Evolutionary conservation across 2,113 vertebrate species (phyloP), one percentile per base, ranked within the genome.

Genomic region (Saimiri boliviensis): DNA sequence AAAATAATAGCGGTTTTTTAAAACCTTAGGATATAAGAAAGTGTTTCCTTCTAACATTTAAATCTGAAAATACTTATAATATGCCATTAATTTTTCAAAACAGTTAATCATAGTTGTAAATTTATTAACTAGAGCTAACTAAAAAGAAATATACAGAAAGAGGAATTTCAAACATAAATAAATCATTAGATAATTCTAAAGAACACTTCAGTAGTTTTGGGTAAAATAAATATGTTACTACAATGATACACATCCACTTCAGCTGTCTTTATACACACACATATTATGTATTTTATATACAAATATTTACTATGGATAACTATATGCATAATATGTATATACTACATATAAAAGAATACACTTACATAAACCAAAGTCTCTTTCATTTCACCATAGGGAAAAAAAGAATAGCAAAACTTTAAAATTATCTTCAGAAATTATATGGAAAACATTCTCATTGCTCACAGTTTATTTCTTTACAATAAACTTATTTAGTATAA

Each of bases 151-250:
- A 76, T 20, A 58, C 40, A 76, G 16, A 90, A 87, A 37, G 37
- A 1, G 0, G 9, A 37, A 8, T 89, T 85, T 81, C 66, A 91
- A 74, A 81, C 14, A 7, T 88, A 94, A 89, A 89, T 21, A 84
- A 95, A 83, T 42, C 37, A 81, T 70, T 86, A 79, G 7, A 56
- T 86, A 74, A 80, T 91, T 93, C 91, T 89, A 94, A 89, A 92
- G 47, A 37, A 23, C 4, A 16, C 27, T 86, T 93, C 77, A 96
- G 82, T 37, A 95, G 35, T 84, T 87, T 70, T 23, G 81, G 23
- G 49, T 85, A 88, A 94, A 94, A 85, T n/a, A 71, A 32, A 89
- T 37, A 49, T 92, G 32, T 82, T 54, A 83, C 27, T 58, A 56
- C 58, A 54, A 94, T 94, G 21, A 83, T 32, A 87, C 42, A 87